Evolutionary conservation across 2,797 vertebrate genomes (phyloP), one percentile per base, ranked within the genome.

Genomic region (Siniperca undulata): DNA sequence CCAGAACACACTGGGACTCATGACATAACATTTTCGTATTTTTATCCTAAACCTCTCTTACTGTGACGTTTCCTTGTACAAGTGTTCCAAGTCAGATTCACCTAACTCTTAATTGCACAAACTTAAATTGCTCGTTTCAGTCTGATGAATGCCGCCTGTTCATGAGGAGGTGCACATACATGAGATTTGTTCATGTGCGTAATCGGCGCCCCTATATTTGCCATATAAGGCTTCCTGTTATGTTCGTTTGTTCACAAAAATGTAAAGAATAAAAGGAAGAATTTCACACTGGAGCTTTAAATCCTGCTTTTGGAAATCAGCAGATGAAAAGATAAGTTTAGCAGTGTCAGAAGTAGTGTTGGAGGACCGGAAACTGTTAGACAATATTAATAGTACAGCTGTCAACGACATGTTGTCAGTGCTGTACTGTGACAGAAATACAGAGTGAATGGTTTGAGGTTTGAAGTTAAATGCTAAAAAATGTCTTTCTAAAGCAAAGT

Each of bases 381-480:
- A 38, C 65, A 53, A 56, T 68, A 56, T 70, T 48, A 53, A 75
- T 70, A 72, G 20, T 50, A 12, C 22, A 55, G 34, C 36, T 73
- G 68, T 69, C 27, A 34, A 8, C 4, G 22, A 70, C 4, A n/a
- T 34, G 70, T 27, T 50, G 36, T 17, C 48, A 44, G 36, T 56
- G 2, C 59, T 42, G 48, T 34, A 2, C 34, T 50, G 38, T 62
- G 34, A 44, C 55, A 44, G 42, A 58, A 75, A 58, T 59, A 20
- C 38, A 60, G 24, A 77, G 48, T 12, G 62, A 69, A 7, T 34
- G 7, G 7, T 68, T 34, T 50, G n/a, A 78, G 30, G 30, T 6
- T 17, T 71, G 5, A 67, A 30, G 46, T 66, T 14, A 66, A 59
- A 13, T 56, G 24, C 19, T 69, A 40, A 65, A 64, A 58, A 52